Evolutionary conservation across 2,888 invertebrate species (phyloP), one percentile per base, ranked within the genome.

Genomic region (Mesopsocus fuscifrons): DNA sequence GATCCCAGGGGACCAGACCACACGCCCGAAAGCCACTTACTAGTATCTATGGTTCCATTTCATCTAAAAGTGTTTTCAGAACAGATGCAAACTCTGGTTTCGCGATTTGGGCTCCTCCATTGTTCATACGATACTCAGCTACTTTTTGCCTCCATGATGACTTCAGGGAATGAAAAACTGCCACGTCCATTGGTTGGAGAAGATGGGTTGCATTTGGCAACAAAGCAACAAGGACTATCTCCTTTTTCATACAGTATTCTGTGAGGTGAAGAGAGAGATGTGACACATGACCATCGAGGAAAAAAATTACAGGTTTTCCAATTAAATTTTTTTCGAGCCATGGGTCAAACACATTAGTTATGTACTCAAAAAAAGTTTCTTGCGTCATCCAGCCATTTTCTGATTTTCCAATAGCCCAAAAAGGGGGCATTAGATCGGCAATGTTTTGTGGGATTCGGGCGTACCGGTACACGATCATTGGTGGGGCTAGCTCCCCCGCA

Each of bases 311-410:
- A 11, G 54, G n/a, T n/a, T n/a, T n/a, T n/a, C n/a, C 42, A 54
- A 51, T 26, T 50, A 20, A 2, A 55, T 50, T 8, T 49, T 50
- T n/a, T 52, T 43, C 21, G 53, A 34, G 17, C 54, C 56, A 55
- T 17, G 53, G 51, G 47, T 54, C 47, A 47, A 58, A 56, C 31
- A 56, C 46, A 43, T 59, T 59, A 2, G 53, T 46, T 3, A 57
- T 47, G 45, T 56, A 58, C 47, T 58, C 56, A 48, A 49, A 58
- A 49, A 58, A 58, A 1, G 56, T 55, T 22, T 48, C 49, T 2
- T 49, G 46, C 21, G 50, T 52, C 56, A 59, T 59, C 56, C 54
- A 58, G 2, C 57, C 57, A 35, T 42, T 45, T 13, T 54, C 50
- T 2, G 54, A 54, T 18, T 51, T 44, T 2, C 57, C 56, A 13